A percentile compares a stretch with the other conserved stretches of the same genome.
These are phyloP conservation scores for Heliconius hortense DNA, from an alignment of 2,888 invertebrate species.

Conservation along the genomic window DNA sequence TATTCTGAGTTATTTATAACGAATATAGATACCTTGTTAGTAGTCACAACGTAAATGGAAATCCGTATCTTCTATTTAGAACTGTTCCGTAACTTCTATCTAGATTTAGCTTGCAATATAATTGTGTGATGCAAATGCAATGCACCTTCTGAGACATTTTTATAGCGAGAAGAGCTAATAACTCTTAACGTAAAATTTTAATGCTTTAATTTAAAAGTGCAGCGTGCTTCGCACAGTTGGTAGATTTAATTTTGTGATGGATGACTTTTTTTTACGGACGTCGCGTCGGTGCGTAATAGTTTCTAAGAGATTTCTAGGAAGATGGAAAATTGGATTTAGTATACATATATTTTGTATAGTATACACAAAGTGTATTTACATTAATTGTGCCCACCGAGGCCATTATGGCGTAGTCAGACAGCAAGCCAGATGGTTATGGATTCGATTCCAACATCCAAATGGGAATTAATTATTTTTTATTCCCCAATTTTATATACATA, in stretches of 20 bases:
- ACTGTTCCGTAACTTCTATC: constrained; percentile 4
- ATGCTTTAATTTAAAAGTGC: constrained; percentile 43
- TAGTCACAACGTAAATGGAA: constrained; percentile 25
- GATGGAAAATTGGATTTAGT: not conserved
- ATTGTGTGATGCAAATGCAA: constrained; percentile 64
- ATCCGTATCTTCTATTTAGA: constrained; percentile 5
- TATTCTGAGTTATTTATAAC: not conserved
- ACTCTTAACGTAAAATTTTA: constrained; percentile 62
- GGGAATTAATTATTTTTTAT: too few relatives aligned
- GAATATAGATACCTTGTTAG: constrained; percentile 33
- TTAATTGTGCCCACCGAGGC: not conserved
- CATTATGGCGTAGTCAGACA: too few relatives aligned
- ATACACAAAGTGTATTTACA: not conserved
- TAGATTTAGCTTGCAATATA: constrained; percentile 49
- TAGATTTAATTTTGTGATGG: constrained; percentile 29
- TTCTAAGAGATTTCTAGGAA: not conserved
- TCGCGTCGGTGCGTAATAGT: constrained; percentile 7
- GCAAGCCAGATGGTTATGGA: too few relatives aligned
- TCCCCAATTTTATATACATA: too few relatives aligned
- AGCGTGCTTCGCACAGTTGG: constrained; percentile 29
- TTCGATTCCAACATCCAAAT: too few relatives aligned
- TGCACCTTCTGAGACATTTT: constrained; percentile 64
- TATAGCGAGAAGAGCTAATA: constrained; percentile 69
- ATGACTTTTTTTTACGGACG: constrained; percentile 30
- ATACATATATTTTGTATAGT: not conserved